A percentile compares a stretch with the other conserved stretches of the same genome.
Conservation (phyloP, 2,888 invertebrate genomes). For the Nomada ferruginata region DNA sequence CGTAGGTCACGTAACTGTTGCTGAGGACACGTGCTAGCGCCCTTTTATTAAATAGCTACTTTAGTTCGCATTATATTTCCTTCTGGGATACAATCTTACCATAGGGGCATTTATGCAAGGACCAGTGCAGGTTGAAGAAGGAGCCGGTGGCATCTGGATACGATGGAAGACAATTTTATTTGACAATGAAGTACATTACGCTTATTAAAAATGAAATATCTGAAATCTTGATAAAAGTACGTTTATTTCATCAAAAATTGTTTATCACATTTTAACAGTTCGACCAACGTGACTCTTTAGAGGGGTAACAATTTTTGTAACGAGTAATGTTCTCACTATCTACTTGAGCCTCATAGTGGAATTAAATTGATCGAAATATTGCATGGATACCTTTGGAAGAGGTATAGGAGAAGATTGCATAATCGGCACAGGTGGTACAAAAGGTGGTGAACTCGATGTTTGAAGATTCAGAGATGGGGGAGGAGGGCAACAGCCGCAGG, state of each 20-base stretch:
- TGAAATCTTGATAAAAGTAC: slow-evolving; percentile 55
- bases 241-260: slow-evolving; percentile 66
- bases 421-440: slow-evolving; percentile 31
- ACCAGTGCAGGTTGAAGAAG: slow-evolving; percentile 67
- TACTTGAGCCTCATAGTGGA: not conserved
- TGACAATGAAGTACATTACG: not conserved
- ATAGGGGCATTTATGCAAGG: slow-evolving; percentile 76
- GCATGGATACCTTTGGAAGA: slow-evolving; percentile 68
- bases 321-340: not conserved
- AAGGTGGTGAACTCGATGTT: slow-evolving; percentile 27
- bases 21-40: slow-evolving; percentile 81
- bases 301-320: not conserved
- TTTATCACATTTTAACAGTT: slow-evolving; percentile 27
- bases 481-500: slow-evolving; percentile 78
- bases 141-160: slow-evolving; percentile 68
- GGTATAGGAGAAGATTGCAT: slow-evolving; percentile 48
- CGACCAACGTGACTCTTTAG: not conserved
- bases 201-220: slow-evolving; percentile 29
- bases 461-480: slow-evolving; percentile 61
- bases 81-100: slow-evolving; percentile 66
- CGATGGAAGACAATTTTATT: slow-evolving; percentile 44
- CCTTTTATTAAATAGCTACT: slow-evolving; percentile 61
- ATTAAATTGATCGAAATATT: slow-evolving; percentile 31
- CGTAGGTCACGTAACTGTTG: slow-evolving; percentile 86
- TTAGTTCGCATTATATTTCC: slow-evolving; percentile 31